These are phyloP conservation scores for Synergus umbraculus DNA, from an alignment of 2,888 invertebrate genomes.

Conservation along the genomic window DNA sequence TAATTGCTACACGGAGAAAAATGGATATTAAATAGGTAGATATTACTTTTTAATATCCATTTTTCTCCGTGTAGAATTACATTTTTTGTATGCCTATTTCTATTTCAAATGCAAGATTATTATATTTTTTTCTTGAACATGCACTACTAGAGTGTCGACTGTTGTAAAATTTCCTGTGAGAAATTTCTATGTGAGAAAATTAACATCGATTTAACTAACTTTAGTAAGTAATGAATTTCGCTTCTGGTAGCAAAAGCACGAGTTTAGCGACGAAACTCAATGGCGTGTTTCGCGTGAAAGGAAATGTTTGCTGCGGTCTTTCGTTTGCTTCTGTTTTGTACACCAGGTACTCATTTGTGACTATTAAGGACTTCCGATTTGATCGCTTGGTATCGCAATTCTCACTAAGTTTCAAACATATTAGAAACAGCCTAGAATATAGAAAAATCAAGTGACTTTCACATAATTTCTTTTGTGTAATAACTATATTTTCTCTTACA, in stretches of 20 bases:
- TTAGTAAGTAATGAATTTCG: neutral
- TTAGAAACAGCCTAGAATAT: neutral
- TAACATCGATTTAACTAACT: neutral
- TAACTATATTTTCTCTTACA: neutral
- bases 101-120: no score
- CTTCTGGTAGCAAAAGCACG: neutral
- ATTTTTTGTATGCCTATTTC: no score
- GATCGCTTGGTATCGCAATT: neutral
- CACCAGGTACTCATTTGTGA: neutral
- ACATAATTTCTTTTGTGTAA: neutral
- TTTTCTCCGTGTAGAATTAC: no score
- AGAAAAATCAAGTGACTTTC: neutral
- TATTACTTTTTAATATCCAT: no score
- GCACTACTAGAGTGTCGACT: no score
- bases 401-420: neutral
- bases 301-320: slow-evolving; percentile 12
- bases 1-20: no score
- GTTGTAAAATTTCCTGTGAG: no score
- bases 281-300: neutral
- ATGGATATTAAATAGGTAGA: no score
- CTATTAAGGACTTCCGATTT: neutral
- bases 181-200: neutral
- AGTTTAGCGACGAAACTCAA: neutral
- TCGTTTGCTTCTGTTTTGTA: neutral
- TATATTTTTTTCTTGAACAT: no score